Evolutionary conservation across 2,888 invertebrate genomes (phyloP).

Genomic region (Mythimna albipuncta): DNA sequence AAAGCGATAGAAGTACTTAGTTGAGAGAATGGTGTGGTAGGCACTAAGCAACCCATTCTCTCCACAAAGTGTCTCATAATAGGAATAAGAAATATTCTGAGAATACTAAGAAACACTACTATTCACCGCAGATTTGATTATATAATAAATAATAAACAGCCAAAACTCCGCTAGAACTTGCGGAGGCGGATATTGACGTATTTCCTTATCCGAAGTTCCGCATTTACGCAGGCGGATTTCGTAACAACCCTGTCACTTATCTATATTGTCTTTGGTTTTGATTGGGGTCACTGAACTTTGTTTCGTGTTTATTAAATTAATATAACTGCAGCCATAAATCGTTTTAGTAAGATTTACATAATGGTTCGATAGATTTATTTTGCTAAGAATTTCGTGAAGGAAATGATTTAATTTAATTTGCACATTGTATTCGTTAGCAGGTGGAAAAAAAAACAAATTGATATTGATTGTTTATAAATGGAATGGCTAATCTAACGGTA

Average conservation of each 20-base stretch:
- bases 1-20: too few relatives aligned
- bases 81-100: too few relatives aligned
- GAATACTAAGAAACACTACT: too few relatives aligned
- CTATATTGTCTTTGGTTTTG: slow-evolving; percentile 36
- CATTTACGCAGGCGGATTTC: background rate
- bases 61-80: too few relatives aligned
- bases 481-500: background rate
- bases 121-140: background rate
- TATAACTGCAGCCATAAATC: slow-evolving; percentile 37
- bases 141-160: too few relatives aligned
- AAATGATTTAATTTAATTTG: slow-evolving; percentile 37
- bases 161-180: background rate
- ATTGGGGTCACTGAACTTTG: slow-evolving; percentile 57
- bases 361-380: slow-evolving; percentile 29
- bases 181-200: background rate
- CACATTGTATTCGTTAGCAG: background rate
- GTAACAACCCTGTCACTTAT: background rate
- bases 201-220: background rate
- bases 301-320: slow-evolving; percentile 29
- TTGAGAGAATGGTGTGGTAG: too few relatives aligned
- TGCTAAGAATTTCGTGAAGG: background rate
- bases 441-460: slow-evolving; percentile 4
- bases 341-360: slow-evolving; percentile 39
- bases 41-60: too few relatives aligned
- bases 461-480: slow-evolving; percentile 35